phyloP scores from a whole-genome alignment of 2,113 vertebrate species.

The Sardina pilchardus region DNA sequence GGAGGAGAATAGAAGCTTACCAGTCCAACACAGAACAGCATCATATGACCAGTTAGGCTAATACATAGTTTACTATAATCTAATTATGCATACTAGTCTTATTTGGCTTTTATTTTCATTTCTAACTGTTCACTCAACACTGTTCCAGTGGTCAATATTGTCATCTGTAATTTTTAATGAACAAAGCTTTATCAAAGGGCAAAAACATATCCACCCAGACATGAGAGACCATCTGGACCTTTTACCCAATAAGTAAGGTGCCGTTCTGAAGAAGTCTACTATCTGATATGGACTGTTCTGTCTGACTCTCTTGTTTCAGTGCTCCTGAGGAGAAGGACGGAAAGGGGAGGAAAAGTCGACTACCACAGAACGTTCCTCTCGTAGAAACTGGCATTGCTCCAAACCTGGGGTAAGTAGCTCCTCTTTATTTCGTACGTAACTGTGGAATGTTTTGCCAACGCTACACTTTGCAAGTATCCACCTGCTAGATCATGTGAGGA shows the following conservation, averaged over 20 bases:
- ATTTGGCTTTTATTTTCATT: too few species aligned
- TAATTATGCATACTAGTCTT: too few species aligned
- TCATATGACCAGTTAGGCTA: too few species aligned
- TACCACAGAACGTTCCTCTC: conserved; percentile 70
- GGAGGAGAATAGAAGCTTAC: too few species aligned
- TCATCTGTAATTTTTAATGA: too few species aligned
- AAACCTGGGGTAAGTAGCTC: conserved; percentile 80
- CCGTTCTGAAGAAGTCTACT: background rate
- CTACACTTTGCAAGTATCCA: background rate
- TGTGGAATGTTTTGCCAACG: background rate
- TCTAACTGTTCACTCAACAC: too few species aligned
- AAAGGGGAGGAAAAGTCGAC: conserved; percentile 75
- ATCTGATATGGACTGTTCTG: background rate
- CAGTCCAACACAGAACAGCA: too few species aligned
- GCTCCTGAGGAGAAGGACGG: conserved; percentile 61
- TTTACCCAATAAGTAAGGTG: background rate
- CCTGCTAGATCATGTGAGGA: too few species aligned
- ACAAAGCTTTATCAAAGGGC: background rate
- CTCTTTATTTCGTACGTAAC: background rate
- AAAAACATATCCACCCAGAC: background rate
- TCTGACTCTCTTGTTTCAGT: conserved; percentile 42
- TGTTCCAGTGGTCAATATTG: too few species aligned
- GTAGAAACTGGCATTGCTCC: conserved; percentile 86
- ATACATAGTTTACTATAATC: too few species aligned
- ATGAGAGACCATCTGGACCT: background rate